phyloP scores from a whole-genome alignment of 2,797 vertebrate species.

The Petrocephalus schoutedeni region DNA sequence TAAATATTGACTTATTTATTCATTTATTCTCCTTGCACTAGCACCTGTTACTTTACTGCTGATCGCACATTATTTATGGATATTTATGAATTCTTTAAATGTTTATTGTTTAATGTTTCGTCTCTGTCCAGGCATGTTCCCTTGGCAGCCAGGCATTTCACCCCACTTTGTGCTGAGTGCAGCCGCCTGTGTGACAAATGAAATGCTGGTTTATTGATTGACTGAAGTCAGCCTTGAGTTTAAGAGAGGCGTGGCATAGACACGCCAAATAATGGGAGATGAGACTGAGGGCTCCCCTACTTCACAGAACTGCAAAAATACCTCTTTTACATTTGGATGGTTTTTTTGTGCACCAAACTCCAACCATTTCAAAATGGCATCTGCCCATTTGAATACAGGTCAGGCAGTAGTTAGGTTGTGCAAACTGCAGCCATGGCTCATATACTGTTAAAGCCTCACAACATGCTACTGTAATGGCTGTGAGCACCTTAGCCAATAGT shows the following conservation, averaged over 20 bases:
- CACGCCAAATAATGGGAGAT: background rate
- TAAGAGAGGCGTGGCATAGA: background rate
- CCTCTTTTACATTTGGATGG: background rate
- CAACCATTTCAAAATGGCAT: background rate
- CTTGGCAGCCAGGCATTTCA: background rate
- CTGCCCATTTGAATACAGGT: background rate
- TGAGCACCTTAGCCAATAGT: background rate
- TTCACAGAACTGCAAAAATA: background rate
- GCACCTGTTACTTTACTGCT: background rate
- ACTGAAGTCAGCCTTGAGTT: background rate
- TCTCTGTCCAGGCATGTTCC: background rate
- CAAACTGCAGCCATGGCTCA: background rate
- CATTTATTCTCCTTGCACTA: background rate
- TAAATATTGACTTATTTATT: background rate
- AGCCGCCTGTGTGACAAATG: background rate
- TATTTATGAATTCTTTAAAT: background rate
- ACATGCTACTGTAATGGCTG: background rate
- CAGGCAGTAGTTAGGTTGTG: background rate
- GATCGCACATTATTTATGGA: background rate
- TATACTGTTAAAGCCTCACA: background rate
- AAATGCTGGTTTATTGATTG: background rate
- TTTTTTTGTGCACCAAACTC: background rate
- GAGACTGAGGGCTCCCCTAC: background rate
- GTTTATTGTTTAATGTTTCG: background rate
- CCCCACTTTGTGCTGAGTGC: background rate